Percentiles rank a stretch among this genome's conserved stretches.
Conservation (phyloP, 1,140 invertebrate species). For the Papilio polytes region DNA sequence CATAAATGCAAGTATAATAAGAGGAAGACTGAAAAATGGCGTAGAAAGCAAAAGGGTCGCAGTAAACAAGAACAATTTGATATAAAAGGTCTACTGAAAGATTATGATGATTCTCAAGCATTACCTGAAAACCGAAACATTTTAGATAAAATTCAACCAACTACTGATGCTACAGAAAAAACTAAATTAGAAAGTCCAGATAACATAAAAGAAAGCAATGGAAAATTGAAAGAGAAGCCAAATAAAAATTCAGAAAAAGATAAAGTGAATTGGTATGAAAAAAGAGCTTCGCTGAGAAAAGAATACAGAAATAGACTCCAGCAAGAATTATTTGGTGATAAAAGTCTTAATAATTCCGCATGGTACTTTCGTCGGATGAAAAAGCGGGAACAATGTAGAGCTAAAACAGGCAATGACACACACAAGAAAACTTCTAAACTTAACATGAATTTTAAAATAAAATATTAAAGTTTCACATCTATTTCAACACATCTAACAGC, state of each 20-base stretch:
- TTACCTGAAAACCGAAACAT: not conserved
- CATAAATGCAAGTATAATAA: slow-evolving; percentile 62
- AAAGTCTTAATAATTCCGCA: slow-evolving; percentile 59
- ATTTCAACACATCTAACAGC: not conserved
- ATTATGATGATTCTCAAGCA: slow-evolving; percentile 61
- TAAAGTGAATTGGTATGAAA: slow-evolving; percentile 67
- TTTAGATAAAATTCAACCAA: not conserved
- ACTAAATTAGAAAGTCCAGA: slow-evolving; percentile 36
- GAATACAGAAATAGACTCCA: slow-evolving; percentile 68
- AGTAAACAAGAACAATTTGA: slow-evolving; percentile 75
- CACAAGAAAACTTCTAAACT: slow-evolving; percentile 49
- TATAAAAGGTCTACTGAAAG: slow-evolving; percentile 69
- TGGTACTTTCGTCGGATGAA: slow-evolving; percentile 80
- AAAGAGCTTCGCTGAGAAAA: slow-evolving; percentile 58
- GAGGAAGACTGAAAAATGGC: slow-evolving; percentile 65
- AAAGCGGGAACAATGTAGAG: slow-evolving; percentile 71
- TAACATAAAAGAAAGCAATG: slow-evolving; percentile 41
- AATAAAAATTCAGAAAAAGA: slow-evolving; percentile 46
- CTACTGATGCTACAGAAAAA: slow-evolving; percentile 40
- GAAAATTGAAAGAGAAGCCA: slow-evolving; percentile 43
- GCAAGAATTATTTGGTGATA: slow-evolving; percentile 65
- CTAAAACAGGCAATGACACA: slow-evolving; percentile 55
- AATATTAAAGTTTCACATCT: slow-evolving; percentile 51
- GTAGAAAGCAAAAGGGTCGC: slow-evolving; percentile 72
- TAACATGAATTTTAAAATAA: slow-evolving; percentile 64